These are phyloP conservation scores for Rotaria sp. DNA, from an alignment of 2,888 invertebrate species.

Conservation along the genomic window DNA sequence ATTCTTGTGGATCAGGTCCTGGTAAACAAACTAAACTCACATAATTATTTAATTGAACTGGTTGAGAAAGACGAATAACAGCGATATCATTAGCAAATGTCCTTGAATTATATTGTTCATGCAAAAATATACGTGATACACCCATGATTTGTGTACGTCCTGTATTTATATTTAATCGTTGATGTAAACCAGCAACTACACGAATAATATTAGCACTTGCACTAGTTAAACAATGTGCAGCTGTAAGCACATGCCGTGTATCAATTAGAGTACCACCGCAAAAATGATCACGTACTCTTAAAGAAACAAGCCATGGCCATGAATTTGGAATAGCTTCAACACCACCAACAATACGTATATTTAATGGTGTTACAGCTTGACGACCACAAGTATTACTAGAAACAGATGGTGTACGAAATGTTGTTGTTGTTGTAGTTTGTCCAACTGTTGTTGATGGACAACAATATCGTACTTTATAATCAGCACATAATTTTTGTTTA, in stretches of 20 bases:
- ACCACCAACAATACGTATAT: constrained; percentile 17
- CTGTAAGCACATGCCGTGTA: neutral
- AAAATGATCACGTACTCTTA: neutral
- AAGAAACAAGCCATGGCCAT: constrained; percentile 27
- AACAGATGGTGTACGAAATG: neutral
- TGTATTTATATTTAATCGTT: neutral
- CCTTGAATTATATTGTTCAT: neutral
- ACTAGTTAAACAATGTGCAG: constrained; percentile 19
- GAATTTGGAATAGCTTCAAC: constrained; percentile 22
- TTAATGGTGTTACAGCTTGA: neutral
- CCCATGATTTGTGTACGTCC: neutral
- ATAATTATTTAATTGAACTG: neutral
- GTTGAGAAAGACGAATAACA: neutral
- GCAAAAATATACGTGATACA: neutral
- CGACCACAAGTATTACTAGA: neutral
- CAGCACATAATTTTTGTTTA: neutral
- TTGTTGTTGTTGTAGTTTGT: constrained; percentile 6
- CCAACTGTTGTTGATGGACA: neutral
- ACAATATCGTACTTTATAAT: constrained; percentile 26
- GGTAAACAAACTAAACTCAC: neutral
- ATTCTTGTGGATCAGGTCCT: neutral
- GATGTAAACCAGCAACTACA: neutral
- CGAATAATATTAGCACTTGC: neutral
- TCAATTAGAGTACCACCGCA: constrained; percentile 27
- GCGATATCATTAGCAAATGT: neutral